Evolutionary conservation across 2,888 invertebrate genomes (phyloP).

Genomic region (Amphipyra tragopoginis): DNA sequence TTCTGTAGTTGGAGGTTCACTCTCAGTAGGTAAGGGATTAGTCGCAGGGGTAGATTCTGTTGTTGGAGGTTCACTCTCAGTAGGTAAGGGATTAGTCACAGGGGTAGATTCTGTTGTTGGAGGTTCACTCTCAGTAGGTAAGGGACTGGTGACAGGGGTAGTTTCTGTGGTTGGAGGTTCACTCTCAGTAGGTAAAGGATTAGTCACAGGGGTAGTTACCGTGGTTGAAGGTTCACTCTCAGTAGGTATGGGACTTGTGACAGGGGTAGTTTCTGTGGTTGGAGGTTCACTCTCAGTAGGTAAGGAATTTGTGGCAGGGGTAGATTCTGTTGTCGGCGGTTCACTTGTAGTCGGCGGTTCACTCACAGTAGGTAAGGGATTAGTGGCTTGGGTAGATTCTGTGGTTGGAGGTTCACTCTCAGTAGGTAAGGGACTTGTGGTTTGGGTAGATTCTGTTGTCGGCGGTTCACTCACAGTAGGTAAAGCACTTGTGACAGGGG

Average conservation of each 20-base stretch:
- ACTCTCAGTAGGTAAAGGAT: not conserved
- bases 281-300: not conserved
- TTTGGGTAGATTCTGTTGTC: slow-evolving; percentile 10
- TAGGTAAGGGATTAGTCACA: slow-evolving; percentile 23
- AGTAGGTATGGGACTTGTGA: not conserved
- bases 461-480: slow-evolving; percentile 3
- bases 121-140: slow-evolving; percentile 4
- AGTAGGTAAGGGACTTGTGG: slow-evolving; percentile 1
- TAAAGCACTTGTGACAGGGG: not conserved
- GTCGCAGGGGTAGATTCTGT: slow-evolving; percentile 7
- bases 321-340: not conserved
- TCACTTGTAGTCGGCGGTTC: not conserved
- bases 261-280: not conserved
- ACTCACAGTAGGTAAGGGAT: not conserved
- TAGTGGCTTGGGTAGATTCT: slow-evolving; percentile 7
- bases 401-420: not conserved
- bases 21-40: not conserved
- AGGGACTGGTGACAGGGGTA: slow-evolving; percentile 8
- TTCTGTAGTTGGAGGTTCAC: slow-evolving; percentile 9
- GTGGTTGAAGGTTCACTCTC: not conserved
- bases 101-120: slow-evolving; percentile 10
- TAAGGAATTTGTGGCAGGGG: not conserved
- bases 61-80: slow-evolving; percentile 1
- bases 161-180: not conserved
- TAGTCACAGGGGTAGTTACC: not conserved